Conservation (phyloP, 2,113 vertebrate genomes). For the Carlito syrichta region DNA sequence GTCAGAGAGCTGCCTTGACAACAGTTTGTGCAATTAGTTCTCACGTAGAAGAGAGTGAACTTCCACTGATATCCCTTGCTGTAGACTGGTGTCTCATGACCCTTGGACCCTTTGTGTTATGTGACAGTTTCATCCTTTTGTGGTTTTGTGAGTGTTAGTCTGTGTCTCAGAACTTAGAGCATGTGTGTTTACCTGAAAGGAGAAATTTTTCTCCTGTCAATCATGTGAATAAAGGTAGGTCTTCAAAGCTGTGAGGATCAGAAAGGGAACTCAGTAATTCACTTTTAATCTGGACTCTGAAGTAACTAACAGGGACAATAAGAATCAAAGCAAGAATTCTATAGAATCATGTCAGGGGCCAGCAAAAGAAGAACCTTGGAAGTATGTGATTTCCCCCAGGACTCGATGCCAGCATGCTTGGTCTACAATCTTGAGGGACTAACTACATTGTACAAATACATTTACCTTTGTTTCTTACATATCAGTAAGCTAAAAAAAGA, state of each 20-base stretch:
- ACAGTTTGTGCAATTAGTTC: neutral
- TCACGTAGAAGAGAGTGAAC: neutral
- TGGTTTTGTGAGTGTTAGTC: neutral
- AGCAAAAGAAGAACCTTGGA: neutral
- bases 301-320: neutral
- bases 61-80: too few species aligned
- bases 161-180: neutral
- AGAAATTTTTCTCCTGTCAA: neutral
- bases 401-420: too few species aligned
- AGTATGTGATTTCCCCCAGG: neutral
- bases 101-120: accelerated
- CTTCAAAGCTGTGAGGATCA: neutral
- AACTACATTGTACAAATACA: neutral
- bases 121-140: neutral
- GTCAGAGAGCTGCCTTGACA: too few species aligned
- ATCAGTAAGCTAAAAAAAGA: neutral
- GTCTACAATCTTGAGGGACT: neutral
- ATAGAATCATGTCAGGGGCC: neutral
- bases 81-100: neutral
- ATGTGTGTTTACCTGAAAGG: too few species aligned
- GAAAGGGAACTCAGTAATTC: neutral
- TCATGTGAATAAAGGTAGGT: too few species aligned
- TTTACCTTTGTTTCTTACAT: neutral
- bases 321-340: neutral
- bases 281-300: neutral